phyloP scores from a whole-genome alignment of 2,888 invertebrate genomes.

The Pristionchus maxplancki region DNA sequence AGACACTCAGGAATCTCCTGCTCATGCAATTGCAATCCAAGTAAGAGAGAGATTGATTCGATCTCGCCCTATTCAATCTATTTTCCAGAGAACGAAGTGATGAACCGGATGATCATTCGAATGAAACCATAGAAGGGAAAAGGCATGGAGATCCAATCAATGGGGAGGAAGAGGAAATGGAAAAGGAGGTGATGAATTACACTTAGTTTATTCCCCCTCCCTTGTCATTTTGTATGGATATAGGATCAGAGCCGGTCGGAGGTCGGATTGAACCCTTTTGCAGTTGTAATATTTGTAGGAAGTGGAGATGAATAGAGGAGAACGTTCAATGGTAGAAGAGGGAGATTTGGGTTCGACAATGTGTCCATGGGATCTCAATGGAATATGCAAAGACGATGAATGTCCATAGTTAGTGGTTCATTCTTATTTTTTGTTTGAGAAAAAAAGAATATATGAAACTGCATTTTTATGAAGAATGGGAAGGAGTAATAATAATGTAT shows the following conservation, averaged over 20 bases:
- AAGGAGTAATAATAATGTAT: neutral
- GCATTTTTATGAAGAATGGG: no score
- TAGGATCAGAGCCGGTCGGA: neutral
- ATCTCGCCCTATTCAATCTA: neutral
- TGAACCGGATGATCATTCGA: neutral
- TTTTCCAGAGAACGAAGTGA: neutral
- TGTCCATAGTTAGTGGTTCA: constrained; percentile 7
- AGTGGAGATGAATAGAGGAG: neutral
- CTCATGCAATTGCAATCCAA: neutral
- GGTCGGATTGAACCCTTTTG: neutral
- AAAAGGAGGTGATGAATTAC: neutral
- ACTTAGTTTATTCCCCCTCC: neutral
- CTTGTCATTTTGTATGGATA: no score
- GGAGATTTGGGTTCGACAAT: neutral
- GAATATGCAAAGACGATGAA: constrained; percentile 39
- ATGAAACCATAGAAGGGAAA: neutral
- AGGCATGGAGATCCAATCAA: neutral
- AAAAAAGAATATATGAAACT: no score
- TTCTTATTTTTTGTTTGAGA: neutral
- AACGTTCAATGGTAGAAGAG: neutral
- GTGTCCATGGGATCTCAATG: constrained; percentile 39
- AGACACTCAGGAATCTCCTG: neutral
- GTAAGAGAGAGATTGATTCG: neutral
- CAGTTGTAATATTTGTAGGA: neutral
- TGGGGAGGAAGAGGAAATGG: neutral